Base-by-base conservation (phyloP, 2,113 vertebrate species). In the Meleagris gallopavo region DNA sequence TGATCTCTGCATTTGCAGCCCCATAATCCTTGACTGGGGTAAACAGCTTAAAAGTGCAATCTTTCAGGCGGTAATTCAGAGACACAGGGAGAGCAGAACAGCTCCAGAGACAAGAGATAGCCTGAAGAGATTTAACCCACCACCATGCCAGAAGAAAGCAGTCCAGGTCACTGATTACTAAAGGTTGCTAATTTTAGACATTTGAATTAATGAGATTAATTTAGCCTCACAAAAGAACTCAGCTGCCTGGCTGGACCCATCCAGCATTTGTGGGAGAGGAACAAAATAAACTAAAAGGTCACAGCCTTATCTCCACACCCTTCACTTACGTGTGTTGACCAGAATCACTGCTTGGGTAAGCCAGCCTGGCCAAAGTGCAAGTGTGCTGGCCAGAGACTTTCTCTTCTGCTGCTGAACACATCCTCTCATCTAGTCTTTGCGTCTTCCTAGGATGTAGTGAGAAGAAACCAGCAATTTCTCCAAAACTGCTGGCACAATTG, bases 251-350 rank as follows among this genome's bases (percentile, higher is more conserved):
- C 66, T 69, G 40, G 45, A 66, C n/a, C 24, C n/a, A 73, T 89
- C 36, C 55, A 76, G 71, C 62, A 41, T 80, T 92, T 71, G 34
- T 36, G 58, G 60, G 4, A 55, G 52, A 86, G 57, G 52, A 83
- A 60, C 32, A 77, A 91, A 94, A 88, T 52, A 91, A 89, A 57
- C 87, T 80, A 25, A 96, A 95, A 92, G 84, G 86, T 88, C 82
- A 71, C 48, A 82, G 89, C 29, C 67, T 83, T 94, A 87, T 76
- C 93, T 93, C 72, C 55, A 66, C 64, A 70, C 60, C 10, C 82
- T 93, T 71, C 62, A 32, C 67, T 84, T 32, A n/a, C 84, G 55
- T 45, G 34, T 85, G 38, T 36, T 81, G 25, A 70, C 34, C 41
- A 84, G 73, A 82, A 50, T 12, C 20, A 73, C 24, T 0, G 1